phyloP scores from a whole-genome alignment of 1,140 invertebrate species.

The Zaprionus lachaisei region DNA sequence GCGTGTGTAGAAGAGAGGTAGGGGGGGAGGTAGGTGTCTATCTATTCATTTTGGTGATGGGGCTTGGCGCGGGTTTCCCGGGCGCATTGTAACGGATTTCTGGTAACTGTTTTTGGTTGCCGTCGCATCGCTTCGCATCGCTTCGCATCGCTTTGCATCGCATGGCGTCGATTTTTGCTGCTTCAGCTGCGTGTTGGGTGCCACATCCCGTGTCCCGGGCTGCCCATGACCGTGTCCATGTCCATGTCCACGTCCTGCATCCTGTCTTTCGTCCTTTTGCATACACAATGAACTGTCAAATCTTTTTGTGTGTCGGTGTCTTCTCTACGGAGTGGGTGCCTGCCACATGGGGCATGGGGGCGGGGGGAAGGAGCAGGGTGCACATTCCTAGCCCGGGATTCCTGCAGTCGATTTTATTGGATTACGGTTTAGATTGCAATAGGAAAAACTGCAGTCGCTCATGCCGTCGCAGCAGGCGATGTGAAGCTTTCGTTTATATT shows the following conservation, averaged over 20 bases:
- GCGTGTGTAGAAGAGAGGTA: too few species aligned
- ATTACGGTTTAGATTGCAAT: conserved; percentile 82
- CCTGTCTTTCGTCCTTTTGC: conserved; percentile 8
- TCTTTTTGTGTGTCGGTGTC: conserved; percentile 50
- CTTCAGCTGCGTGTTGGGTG: neutral
- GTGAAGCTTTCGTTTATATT: conserved; percentile 21
- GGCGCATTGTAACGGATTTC: conserved; percentile 54
- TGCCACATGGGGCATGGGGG: neutral
- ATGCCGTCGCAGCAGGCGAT: conserved; percentile 8
- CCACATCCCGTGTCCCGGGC: neutral
- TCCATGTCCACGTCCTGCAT: neutral
- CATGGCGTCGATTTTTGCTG: neutral
- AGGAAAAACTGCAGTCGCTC: conserved; percentile 56
- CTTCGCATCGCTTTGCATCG: too few species aligned
- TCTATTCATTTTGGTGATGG: conserved; percentile 45
- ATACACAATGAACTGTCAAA: conserved; percentile 76
- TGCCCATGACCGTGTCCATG: neutral
- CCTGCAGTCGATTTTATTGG: conserved; percentile 81
- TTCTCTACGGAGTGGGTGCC: neutral
- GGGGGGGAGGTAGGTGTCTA: conserved; percentile 1
- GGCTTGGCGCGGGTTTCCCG: conserved; percentile 29
- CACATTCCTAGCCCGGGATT: conserved; percentile 39
- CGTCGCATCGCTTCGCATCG: neutral
- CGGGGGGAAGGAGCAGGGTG: neutral
- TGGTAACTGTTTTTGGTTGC: conserved; percentile 57